A percentile compares a stretch with the other conserved stretches of the same genome.
These are phyloP conservation scores for Bothrops jararaca DNA, from an alignment of 2,113 vertebrate genomes.

Conservation along the genomic window DNA sequence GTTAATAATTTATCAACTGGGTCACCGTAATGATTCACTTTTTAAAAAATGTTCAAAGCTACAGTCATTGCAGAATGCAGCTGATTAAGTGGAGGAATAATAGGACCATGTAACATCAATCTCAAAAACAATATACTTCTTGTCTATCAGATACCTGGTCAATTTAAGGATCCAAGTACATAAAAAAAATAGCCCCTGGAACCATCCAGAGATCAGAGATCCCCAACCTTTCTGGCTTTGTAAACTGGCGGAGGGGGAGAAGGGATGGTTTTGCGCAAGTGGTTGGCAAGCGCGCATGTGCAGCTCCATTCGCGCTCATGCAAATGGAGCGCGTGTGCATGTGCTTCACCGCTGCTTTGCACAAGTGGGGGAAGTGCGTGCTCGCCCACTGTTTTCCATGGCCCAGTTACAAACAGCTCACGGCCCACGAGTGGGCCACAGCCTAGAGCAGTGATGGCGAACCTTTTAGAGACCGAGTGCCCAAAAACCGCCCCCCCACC, in stretches of 20 bases:
- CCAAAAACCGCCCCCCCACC: too few relatives aligned
- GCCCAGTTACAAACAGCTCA: too few relatives aligned
- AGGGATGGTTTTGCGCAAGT: background rate
- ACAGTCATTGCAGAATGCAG: background rate
- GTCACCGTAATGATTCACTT: background rate
- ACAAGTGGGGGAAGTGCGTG: too few relatives aligned
- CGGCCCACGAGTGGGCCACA: too few relatives aligned
- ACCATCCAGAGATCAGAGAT: background rate
- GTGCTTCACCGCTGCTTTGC: too few relatives aligned
- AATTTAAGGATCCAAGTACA: background rate
- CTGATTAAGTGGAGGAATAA: background rate
- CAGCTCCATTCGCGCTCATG: background rate
- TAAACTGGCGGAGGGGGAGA: too few relatives aligned
- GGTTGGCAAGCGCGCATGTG: background rate
- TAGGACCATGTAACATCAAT: background rate
- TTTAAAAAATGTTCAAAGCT: background rate
- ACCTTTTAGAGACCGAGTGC: too few relatives aligned
- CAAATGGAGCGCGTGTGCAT: too few relatives aligned
- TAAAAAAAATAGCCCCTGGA: background rate
- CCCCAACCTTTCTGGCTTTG: background rate
- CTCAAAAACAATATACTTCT: background rate
- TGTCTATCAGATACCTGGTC: background rate
- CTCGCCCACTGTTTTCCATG: too few relatives aligned
- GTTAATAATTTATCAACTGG: background rate
- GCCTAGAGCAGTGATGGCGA: too few relatives aligned